Conservation (phyloP, 2,113 vertebrate species). For the Chaetops frenatus region DNA sequence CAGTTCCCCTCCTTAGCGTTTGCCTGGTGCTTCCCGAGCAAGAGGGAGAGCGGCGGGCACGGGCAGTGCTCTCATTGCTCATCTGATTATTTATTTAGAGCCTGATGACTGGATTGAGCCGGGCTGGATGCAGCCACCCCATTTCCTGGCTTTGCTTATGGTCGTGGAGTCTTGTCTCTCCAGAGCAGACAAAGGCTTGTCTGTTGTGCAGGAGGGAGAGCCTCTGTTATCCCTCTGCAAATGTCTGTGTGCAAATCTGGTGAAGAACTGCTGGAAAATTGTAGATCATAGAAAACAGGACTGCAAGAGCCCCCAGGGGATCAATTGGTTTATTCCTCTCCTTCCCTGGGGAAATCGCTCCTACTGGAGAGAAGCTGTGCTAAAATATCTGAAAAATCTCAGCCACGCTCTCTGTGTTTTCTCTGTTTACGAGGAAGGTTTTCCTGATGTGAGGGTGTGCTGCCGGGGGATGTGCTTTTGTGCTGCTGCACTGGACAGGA, state of each 20-base stretch:
- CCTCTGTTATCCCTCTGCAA: not conserved
- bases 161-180: accelerated
- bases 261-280: not conserved
- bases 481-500: not conserved
- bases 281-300: not conserved
- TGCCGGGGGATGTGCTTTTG: not conserved
- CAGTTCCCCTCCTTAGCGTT: not conserved
- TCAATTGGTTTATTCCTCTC: not conserved
- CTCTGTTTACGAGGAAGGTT: not conserved
- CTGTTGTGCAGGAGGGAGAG: not conserved
- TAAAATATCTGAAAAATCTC: not conserved
- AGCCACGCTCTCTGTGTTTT: not conserved
- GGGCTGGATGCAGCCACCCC: not conserved
- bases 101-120: not conserved
- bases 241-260: not conserved
- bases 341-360: not conserved
- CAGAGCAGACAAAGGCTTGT: not conserved
- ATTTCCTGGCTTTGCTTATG: not conserved
- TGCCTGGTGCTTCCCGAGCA: accelerated
- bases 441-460: not conserved
- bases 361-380: not conserved
- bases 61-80: not conserved
- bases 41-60: accelerated
- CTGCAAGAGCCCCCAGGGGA: not conserved
- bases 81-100: constrained; percentile 44